Percentiles rank a stretch among this genome's conserved stretches.
Conservation (phyloP, 2,797 vertebrate genomes). For the Picus viridis region DNA sequence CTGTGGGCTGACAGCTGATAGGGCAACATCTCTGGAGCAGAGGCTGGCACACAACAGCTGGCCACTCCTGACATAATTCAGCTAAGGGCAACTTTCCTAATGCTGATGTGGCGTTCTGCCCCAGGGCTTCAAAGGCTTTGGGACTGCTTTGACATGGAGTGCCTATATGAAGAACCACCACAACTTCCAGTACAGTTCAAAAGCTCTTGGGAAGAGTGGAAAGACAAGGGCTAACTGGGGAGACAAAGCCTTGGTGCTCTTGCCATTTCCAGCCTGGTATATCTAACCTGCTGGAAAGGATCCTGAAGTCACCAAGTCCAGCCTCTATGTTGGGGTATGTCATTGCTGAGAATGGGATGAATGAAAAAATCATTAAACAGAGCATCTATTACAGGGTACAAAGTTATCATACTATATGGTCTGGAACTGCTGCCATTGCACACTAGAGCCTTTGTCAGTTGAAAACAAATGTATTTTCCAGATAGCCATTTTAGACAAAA, state of each 20-base stretch:
- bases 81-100: neutral
- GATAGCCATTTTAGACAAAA: neutral
- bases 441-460: neutral
- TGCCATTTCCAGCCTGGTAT: neutral
- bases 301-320: neutral
- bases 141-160: neutral
- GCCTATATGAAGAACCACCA: neutral
- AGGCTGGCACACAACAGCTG: rapidly evolving
- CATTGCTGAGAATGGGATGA: neutral
- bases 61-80: neutral
- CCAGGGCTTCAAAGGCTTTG: neutral
- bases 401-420: neutral
- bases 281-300: neutral
- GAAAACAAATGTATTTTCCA: too few relatives aligned
- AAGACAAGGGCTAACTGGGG: neutral
- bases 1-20: neutral
- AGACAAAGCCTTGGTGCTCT: neutral
- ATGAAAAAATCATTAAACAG: neutral
- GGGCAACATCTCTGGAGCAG: neutral
- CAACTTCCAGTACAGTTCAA: neutral
- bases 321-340: neutral
- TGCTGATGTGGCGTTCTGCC: neutral
- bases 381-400: neutral
- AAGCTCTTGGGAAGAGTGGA: neutral
- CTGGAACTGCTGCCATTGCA: neutral